Evolutionary conservation across 2,888 invertebrate genomes (phyloP).

Genomic region (Ectemnius lituratus): DNA sequence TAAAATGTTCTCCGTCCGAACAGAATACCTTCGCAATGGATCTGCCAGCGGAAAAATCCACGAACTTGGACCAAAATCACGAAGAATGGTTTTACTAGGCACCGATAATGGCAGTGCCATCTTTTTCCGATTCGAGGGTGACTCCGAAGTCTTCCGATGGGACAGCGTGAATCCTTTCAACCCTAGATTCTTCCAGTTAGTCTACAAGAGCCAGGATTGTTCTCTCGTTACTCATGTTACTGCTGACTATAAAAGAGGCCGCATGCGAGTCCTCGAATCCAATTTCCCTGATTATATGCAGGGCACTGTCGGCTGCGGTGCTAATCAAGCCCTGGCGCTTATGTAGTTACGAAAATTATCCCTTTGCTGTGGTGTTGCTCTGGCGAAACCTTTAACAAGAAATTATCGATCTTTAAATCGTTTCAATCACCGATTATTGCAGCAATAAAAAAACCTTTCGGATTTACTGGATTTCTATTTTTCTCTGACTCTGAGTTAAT

Average conservation of each 20-base stretch:
- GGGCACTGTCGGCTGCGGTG: conserved; percentile 82
- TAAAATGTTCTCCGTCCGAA: conserved; percentile 83
- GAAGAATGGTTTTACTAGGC: conserved; percentile 82
- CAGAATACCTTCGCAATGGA: conserved; percentile 82
- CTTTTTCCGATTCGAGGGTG: conserved; percentile 82
- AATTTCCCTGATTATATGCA: conserved; percentile 84
- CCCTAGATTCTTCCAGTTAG: conserved; percentile 78
- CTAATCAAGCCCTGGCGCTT: conserved; percentile 79
- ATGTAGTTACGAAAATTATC: conserved; percentile 52
- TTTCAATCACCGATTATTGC: too few species aligned
- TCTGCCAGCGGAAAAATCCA: conserved; percentile 79
- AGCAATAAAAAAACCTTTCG: too few species aligned
- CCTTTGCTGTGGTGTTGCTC: too few species aligned
- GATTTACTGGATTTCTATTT: too few species aligned
- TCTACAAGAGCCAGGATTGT: conserved; percentile 79
- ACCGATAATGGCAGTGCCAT: conserved; percentile 82
- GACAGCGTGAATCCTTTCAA: conserved; percentile 79
- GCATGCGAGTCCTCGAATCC: conserved; percentile 82
- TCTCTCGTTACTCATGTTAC: conserved; percentile 81
- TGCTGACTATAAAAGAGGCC: conserved; percentile 80
- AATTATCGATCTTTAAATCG: too few species aligned
- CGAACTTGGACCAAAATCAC: conserved; percentile 81
- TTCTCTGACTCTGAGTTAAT: too few species aligned
- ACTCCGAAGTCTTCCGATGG: conserved; percentile 82
- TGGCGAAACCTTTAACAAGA: too few species aligned